Evolutionary conservation across 2,113 vertebrate species (phyloP).

Genomic region (Galeopterus variegatus): DNA sequence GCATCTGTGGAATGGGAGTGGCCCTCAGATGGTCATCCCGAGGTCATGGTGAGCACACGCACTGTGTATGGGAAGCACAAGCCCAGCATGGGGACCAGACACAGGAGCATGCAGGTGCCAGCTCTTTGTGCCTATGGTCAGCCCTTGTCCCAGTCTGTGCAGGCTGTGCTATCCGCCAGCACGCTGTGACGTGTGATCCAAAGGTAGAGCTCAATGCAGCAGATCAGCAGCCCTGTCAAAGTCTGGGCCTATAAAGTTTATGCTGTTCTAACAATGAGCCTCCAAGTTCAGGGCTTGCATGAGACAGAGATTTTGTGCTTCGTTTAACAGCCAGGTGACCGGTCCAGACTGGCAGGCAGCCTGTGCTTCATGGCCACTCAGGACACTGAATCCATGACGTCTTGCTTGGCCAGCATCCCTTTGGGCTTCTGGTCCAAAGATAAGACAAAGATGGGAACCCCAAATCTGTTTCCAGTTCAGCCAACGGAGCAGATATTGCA

Average conservation of each 20-base stretch:
- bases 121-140: fast-evolving
- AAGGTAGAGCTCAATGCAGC: fast-evolving
- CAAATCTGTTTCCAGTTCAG: background rate
- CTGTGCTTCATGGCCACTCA: fast-evolving
- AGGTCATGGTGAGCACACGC: no score
- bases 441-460: fast-evolving
- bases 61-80: no score
- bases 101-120: no score
- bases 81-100: no score
- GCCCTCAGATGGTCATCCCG: no score
- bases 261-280: background rate
- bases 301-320: fast-evolving
- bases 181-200: fast-evolving
- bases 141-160: fast-evolving
- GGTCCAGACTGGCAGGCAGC: no score
- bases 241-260: background rate
- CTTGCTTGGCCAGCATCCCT: fast-evolving
- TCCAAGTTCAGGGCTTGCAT: no score
- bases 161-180: background rate
- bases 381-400: fast-evolving
- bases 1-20: fast-evolving
- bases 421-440: fast-evolving
- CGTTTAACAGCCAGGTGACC: fast-evolving
- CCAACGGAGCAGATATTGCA: background rate
- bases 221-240: background rate